phyloP scores from a whole-genome alignment of 1,140 invertebrate genomes.

The Drosophila chauvacae region DNA sequence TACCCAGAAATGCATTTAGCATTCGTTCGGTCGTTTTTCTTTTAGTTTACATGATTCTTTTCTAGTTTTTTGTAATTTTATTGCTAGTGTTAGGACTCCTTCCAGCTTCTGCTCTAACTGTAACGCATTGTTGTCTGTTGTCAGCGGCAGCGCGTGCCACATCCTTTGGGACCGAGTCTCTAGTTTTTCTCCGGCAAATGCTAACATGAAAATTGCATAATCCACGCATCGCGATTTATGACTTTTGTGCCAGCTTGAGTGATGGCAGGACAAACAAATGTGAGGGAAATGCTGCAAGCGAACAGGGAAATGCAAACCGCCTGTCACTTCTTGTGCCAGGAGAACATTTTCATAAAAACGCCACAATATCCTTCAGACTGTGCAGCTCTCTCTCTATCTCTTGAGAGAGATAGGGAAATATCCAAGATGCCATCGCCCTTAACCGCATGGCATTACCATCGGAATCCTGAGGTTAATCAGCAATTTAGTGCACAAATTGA shows the following conservation, averaged over 20 bases:
- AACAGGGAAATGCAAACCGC: constrained; percentile 63
- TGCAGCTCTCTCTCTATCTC: neutral
- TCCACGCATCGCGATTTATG: constrained; percentile 83
- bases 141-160: constrained; percentile 59
- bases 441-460: constrained; percentile 54
- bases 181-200: constrained; percentile 58
- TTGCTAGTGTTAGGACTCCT: constrained; percentile 30
- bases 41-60: constrained; percentile 7
- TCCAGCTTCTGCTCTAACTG: constrained; percentile 38
- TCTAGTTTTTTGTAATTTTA: constrained; percentile 33
- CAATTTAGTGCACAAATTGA: constrained; percentile 78
- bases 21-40: constrained; percentile 47
- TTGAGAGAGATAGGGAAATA: neutral
- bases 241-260: constrained; percentile 73
- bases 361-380: constrained; percentile 19
- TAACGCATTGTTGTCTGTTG: constrained; percentile 80
- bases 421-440: neutral
- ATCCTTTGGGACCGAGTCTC: constrained; percentile 27
- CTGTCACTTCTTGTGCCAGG: constrained; percentile 60
- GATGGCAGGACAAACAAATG: constrained; percentile 77
- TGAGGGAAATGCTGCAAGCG: constrained; percentile 65
- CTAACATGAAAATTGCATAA: constrained; percentile 83
- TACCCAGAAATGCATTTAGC: constrained; percentile 56
- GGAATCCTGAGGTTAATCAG: constrained; percentile 67
- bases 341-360: constrained; percentile 55